A percentile compares a stretch with the other conserved stretches of the same genome.
These are phyloP conservation scores for Elgaria multicarinata DNA, from an alignment of 2,113 vertebrate species.

Conservation along the genomic window DNA sequence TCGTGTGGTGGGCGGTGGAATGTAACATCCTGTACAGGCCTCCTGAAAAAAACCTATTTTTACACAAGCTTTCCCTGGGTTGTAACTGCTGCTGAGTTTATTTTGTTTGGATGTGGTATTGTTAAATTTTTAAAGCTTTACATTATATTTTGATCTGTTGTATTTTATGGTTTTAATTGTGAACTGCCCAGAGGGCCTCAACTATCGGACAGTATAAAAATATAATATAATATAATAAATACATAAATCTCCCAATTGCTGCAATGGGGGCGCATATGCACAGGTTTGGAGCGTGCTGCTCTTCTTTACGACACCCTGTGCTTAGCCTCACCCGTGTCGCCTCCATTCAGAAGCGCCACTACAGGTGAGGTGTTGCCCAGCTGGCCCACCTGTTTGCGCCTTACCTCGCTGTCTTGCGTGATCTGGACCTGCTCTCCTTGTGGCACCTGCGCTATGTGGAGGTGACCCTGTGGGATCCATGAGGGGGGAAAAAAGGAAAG, in stretches of 20 bases:
- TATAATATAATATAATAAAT: too few species aligned
- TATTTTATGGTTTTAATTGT: too few species aligned
- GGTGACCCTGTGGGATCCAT: conserved; percentile 94
- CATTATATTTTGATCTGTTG: too few species aligned
- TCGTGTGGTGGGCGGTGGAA: too few species aligned
- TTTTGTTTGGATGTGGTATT: too few species aligned
- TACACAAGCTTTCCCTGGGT: too few species aligned
- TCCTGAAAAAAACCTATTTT: too few species aligned
- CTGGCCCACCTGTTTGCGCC: background rate
- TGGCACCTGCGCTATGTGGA: conserved; percentile 98
- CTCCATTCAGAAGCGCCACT: background rate
- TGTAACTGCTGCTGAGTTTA: too few species aligned
- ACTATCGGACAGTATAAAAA: too few species aligned
- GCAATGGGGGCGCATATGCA: background rate
- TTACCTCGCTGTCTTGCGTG: conserved; percentile 97
- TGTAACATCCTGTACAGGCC: too few species aligned
- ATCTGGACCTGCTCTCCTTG: conserved; percentile 99
- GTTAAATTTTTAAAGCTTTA: too few species aligned
- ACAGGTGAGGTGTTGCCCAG: background rate
- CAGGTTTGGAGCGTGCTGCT: fast-evolving
- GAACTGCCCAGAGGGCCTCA: too few species aligned
- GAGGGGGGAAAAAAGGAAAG: conserved; percentile 59
- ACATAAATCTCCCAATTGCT: background rate
- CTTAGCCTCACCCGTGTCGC: fast-evolving
- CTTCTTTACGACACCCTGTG: background rate